Evolutionary conservation across 2,113 vertebrate species (phyloP), one percentile per base, ranked within the genome.

Genomic region (Columbina picui): DNA sequence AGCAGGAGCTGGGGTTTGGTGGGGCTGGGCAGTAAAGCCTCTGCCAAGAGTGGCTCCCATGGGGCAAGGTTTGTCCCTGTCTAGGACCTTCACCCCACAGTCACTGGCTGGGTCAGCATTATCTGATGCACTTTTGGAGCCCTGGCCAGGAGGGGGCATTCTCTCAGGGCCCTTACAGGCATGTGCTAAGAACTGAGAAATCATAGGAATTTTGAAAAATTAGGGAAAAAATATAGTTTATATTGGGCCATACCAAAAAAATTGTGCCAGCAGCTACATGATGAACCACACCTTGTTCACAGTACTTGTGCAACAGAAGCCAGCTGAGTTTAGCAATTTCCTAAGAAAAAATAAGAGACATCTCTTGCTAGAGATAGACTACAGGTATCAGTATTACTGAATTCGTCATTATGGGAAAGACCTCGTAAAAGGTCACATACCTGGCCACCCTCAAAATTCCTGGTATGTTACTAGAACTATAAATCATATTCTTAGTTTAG

Each of bases 11-110:
- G 60, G 9, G 50, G 14, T 13, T 53, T 0, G 6, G 9, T 38
- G 10, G 18, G 27, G 23, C 50, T 50, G 32, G 30, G 38, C 64
- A 34, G 43, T 16, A 43, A 25, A 69, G 7, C n/a, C 50, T 57
- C 43, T 29, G 43, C 23, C 2, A 1, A 47, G 47, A 64, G n/a
- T 0, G 0, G 5, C 27, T 80, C 3, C 17, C 5, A 12, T 2
- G 1, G 36, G 21, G 50, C 4, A 14, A 34, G 27, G 36, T 41
- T 61, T 0, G 0, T 22, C 12, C 7, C 8, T 64, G 29, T 3
- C 25, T 47, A 26, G 18, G 3, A 69, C 2, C 21, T 11, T 49
- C 43, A 76, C 10, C 15, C 30, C 29, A 29, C 21, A 32, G 45
- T 70, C 63, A 36, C 43, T 47, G 43, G 12, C n/a, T 47, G 38